Evolutionary conservation across 2,113 vertebrate species (phyloP).

Genomic region (Carettochelys insculpta): DNA sequence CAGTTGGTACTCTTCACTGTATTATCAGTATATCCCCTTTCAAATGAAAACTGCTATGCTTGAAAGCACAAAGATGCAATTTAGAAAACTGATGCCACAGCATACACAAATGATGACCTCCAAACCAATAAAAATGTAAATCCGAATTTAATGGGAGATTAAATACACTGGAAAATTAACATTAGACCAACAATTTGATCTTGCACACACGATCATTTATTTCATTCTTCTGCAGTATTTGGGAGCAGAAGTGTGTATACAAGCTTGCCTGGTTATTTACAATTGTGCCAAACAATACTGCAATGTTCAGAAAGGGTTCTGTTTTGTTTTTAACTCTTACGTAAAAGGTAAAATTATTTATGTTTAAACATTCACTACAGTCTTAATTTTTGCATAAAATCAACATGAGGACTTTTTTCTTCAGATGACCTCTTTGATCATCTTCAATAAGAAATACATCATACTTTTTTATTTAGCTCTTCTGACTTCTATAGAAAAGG

Average conservation of each 20-base stretch:
- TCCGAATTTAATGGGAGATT: slow-evolving; percentile 67
- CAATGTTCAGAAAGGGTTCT: slow-evolving; percentile 9
- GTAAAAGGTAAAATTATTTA: background rate
- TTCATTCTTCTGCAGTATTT: slow-evolving; percentile 24
- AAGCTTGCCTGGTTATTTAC: background rate
- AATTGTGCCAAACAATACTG: background rate
- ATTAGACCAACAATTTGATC: slow-evolving; percentile 60
- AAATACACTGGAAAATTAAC: slow-evolving; percentile 62
- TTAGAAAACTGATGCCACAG: slow-evolving; percentile 51
- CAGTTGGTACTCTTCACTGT: slow-evolving; percentile 20
- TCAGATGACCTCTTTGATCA: background rate
- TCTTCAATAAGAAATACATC: background rate
- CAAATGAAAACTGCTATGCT: slow-evolving; percentile 68
- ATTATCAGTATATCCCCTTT: slow-evolving; percentile 50
- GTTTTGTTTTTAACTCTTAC: background rate
- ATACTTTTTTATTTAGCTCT: background rate
- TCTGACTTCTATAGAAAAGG: background rate
- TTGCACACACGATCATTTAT: slow-evolving; percentile 7
- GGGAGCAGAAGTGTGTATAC: background rate
- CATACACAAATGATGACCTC: slow-evolving; percentile 52
- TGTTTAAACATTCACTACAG: background rate
- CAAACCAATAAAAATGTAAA: slow-evolving; percentile 76
- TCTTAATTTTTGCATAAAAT: background rate
- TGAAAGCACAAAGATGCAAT: slow-evolving; percentile 70
- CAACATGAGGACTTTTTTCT: background rate